Evolutionary conservation across 2,888 invertebrate species (phyloP), one percentile per base, ranked within the genome.

Genomic region (Lasioglossum leucozonium): DNA sequence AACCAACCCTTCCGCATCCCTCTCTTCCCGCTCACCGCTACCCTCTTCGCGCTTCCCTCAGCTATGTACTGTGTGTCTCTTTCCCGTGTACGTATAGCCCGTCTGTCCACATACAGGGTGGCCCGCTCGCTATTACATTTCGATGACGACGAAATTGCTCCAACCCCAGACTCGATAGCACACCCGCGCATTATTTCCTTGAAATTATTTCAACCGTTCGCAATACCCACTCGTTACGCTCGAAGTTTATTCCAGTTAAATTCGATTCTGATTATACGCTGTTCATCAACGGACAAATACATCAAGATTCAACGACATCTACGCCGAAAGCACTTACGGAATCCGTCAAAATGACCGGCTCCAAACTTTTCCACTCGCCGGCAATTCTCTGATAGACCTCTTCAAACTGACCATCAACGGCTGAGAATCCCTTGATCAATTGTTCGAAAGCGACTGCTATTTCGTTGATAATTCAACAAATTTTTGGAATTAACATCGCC

Each of bases 1-100:
- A 85, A 82, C 34, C 77, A 85, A 77, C 84, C 88, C 88, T 87
- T 88, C 75, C 82, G 85, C 76, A 78, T 87, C 84, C 83, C 85
- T 73, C 79, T n/a, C 51, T 51, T n/a, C 22, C 51, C n/a, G 51
- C 51, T 51, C 22, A 10, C 51, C 22, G 8, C 10, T 51, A n/a
- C 51, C 51, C 42, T 42, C 42, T 42, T 42, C 42, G 42, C 42
- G 42, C 10, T 42, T 42, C 42, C 42, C 51, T 51, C 71, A 73
- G 11, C 13, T 79, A n/a, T 72, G 44, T 73, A 77, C 40, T 74
- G 10, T 51, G 10, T 62, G 73, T 77, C 83, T 75, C 74, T 65
- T 47, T 42, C 58, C 51, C 47, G 18, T 78, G 1, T 44, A n/a
- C n/a, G 34, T 62, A 6, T n/a, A 11, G 34, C 26, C 18, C 44